Conservation (phyloP, 1,140 invertebrate genomes). For the Antheraea mylitta region DNA sequence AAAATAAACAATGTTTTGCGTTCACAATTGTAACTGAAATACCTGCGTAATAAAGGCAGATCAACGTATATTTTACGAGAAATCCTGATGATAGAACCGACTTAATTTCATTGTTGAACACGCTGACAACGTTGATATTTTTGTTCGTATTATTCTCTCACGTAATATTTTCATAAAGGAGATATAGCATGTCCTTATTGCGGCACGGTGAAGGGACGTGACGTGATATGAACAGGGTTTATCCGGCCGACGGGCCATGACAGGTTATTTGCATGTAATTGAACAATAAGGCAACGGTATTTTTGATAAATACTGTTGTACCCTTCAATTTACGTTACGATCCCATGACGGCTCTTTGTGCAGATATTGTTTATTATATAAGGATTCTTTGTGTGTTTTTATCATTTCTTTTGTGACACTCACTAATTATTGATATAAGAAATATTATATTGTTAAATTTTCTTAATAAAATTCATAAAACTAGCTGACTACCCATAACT, state of each 20-base stretch:
- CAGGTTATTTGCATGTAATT: constrained; percentile 16
- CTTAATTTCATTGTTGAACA: background rate
- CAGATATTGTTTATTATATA: no score
- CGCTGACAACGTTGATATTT: constrained; percentile 1
- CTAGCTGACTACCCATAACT: no score
- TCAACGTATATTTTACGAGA: no score
- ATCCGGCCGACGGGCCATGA: background rate
- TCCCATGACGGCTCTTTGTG: background rate
- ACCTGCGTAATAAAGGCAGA: no score
- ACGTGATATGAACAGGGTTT: constrained; percentile 7
- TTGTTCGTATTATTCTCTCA: background rate
- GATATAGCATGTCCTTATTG: constrained; percentile 14
- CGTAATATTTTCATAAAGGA: constrained; percentile 14
- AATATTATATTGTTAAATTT: no score
- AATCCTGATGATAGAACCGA: background rate
- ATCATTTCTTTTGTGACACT: no score
- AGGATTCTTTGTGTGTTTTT: no score
- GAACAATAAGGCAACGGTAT: constrained; percentile 1
- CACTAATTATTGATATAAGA: no score
- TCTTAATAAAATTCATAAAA: no score
- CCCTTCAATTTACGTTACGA: background rate
- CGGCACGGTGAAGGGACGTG: background rate
- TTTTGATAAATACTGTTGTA: background rate
- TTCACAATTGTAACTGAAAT: no score
- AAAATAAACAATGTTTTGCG: no score